Evolutionary conservation across 2,888 invertebrate species (phyloP).

Genomic region (Amblyjoppa fuscipennis): DNA sequence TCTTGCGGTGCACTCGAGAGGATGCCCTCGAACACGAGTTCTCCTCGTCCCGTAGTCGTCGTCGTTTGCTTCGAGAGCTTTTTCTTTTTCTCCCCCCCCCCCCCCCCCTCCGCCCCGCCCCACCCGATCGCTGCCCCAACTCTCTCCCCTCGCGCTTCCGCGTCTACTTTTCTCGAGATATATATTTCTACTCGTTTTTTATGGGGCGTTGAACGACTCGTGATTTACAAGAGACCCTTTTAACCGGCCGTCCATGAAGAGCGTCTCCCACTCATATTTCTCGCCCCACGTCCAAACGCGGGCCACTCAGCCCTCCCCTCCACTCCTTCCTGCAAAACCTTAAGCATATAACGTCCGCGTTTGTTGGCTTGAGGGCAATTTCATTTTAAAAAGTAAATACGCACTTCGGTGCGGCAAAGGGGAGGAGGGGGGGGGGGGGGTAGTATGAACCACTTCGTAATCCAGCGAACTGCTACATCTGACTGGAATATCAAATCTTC

Average conservation of each 20-base stretch:
- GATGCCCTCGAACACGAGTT: constrained; percentile 34
- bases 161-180: constrained; percentile 1
- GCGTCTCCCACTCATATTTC: constrained; percentile 41
- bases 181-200: constrained; percentile 44
- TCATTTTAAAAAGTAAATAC: constrained; percentile 54
- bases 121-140: background rate
- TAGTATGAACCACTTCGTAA: background rate
- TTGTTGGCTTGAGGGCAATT: constrained; percentile 30
- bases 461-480: background rate
- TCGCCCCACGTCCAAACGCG: constrained; percentile 45
- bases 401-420: constrained; percentile 16
- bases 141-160: background rate
- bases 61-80: constrained; percentile 23
- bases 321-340: constrained; percentile 16
- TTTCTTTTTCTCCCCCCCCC: background rate
- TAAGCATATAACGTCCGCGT: constrained; percentile 3
- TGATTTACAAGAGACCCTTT: constrained; percentile 54
- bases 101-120: too few relatives aligned
- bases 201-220: constrained; percentile 53
- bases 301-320: constrained; percentile 19
- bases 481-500: background rate
- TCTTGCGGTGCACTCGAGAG: constrained; percentile 38
- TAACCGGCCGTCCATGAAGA: constrained; percentile 50
- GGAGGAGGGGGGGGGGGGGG: background rate
- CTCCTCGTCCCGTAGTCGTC: constrained; percentile 9